Conservation (phyloP, 2,113 vertebrate species). For the Pseudopipra pipra region DNA sequence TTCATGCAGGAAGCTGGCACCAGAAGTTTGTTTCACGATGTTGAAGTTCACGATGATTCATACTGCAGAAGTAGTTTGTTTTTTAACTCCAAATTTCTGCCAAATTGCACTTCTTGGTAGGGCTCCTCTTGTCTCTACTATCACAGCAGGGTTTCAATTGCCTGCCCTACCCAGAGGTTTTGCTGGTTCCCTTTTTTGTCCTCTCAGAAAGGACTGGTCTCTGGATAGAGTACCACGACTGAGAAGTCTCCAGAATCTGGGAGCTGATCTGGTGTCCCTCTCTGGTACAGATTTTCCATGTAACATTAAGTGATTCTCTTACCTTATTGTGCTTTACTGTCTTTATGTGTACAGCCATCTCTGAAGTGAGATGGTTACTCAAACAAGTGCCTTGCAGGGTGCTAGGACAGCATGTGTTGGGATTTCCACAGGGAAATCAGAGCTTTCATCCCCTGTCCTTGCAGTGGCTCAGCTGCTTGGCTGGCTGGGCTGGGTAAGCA, state of each 20-base stretch:
- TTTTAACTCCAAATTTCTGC: background rate
- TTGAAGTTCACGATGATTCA: background rate
- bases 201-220: background rate
- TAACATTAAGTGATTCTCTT: background rate
- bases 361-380: background rate
- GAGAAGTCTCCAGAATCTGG: background rate
- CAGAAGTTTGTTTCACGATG: background rate
- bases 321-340: background rate
- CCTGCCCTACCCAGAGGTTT: background rate
- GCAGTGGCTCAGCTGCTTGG: background rate
- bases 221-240: rapidly evolving
- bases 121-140: background rate
- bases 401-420: background rate
- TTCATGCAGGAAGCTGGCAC: background rate
- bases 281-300: background rate
- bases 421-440: background rate
- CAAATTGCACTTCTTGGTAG: background rate
- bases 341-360: background rate
- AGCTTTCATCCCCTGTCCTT: background rate
- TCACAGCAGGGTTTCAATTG: rapidly evolving
- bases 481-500: background rate
- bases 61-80: background rate
- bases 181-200: background rate
- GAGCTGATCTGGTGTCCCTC: background rate
- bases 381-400: background rate